These are phyloP conservation scores for Charaxes varanes DNA, from an alignment of 1,140 invertebrate species.

Conservation along the genomic window DNA sequence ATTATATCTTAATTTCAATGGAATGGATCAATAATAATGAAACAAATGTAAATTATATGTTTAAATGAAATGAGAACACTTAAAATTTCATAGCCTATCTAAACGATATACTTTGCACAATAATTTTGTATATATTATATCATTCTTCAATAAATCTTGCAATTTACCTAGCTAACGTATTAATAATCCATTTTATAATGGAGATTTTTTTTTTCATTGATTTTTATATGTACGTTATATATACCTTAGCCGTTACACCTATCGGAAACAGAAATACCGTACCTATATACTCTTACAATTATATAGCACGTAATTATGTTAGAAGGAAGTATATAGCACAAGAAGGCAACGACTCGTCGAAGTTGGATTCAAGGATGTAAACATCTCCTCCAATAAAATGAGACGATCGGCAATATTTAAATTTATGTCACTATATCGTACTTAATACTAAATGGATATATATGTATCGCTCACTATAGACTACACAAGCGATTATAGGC, in stretches of 20 bases:
- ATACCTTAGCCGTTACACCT: slow-evolving; percentile 26
- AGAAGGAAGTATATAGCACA: slow-evolving; percentile 53
- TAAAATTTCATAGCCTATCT: slow-evolving; percentile 66
- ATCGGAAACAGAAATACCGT: slow-evolving; percentile 35
- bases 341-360: slow-evolving; percentile 48
- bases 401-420: slow-evolving; percentile 35
- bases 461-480: slow-evolving; percentile 34
- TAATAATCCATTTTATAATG: slow-evolving; percentile 36
- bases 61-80: slow-evolving; percentile 24
- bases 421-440: slow-evolving; percentile 15
- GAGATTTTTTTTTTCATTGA: slow-evolving; percentile 10
- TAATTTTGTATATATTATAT: slow-evolving; percentile 61
- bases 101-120: slow-evolving; percentile 47
- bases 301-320: slow-evolving; percentile 39
- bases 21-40: slow-evolving; percentile 39
- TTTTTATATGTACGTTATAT: slow-evolving; percentile 10
- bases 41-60: slow-evolving; percentile 23
- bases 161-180: slow-evolving; percentile 55
- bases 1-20: slow-evolving; percentile 41
- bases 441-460: slow-evolving; percentile 45
- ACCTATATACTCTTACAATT: slow-evolving; percentile 27
- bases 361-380: slow-evolving; percentile 14
- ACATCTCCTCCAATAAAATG: slow-evolving; percentile 19
- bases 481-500: slow-evolving; percentile 56
- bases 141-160: slow-evolving; percentile 50